Evolutionary conservation across 2,797 vertebrate genomes (phyloP), one percentile per base, ranked within the genome.

Genomic region (Semaprochilodus insignis): DNA sequence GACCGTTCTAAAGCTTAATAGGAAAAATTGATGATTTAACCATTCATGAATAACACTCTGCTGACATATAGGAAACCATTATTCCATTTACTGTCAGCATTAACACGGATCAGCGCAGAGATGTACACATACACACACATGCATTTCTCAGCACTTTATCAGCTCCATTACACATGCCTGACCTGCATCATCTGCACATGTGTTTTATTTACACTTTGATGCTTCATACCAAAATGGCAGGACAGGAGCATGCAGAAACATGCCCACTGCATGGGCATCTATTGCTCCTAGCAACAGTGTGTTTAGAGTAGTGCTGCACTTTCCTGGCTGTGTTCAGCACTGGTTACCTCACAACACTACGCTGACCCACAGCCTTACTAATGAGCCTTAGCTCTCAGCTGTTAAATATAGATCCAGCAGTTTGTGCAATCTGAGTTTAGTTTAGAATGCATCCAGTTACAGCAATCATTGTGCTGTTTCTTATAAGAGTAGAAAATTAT

Each of bases 101-200:
- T 71, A 74, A 78, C 48, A 60, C 31, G 73, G 40, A 76, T 73
- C 62, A 44, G 19, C 25, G 81, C 63, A 84, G 27, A 75, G 57
- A 62, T 55, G 23, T 48, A 69, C 25, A 81, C 52, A 78, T 48
- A 69, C 25, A 81, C 52, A 78, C 66, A 74, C 25, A 72, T 7
- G 76, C 40, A 8, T 6, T 59, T 66, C 83, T 27, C 82, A 77
- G 81, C 83, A 78, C 76, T 89, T 88, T 80, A 85, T 85, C 36
- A 48, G 85, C 89, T 84, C 90, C 73, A 57, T 84, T 86, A 86
- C 89, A 78, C 87, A 80, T 65, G 88, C 84, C 78, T 86, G 85
- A 67, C 83, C 80, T 25, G 77, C 80, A 75, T 70, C 88, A 84
- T 73, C 27, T 27, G 72, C 34, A 55, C 78, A 72, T 83, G 91